Base-by-base conservation (phyloP, 2,888 invertebrate species). In the Acanthosepion pharaonis region DNA sequence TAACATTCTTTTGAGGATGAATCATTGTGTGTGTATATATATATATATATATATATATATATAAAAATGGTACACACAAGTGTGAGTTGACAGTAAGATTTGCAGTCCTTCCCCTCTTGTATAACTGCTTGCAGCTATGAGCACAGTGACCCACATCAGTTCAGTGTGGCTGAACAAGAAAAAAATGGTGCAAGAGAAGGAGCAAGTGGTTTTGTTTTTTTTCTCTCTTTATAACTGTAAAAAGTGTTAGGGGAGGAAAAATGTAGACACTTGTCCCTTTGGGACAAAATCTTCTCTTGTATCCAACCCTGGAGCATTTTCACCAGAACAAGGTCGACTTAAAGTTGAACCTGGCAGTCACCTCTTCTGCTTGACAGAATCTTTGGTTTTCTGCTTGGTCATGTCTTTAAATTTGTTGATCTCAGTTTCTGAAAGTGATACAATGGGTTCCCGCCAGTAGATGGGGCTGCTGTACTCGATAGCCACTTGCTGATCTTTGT, bases 371-470 rank as follows among this genome's bases (percentile, higher is more conserved):
- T 93, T 48, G 20, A n/a, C 53, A 33, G 93, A 25, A 33, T 93
- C 93, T 93, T 93, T 93, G 6, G 49, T 2, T 93, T 93, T 93
- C 53, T 5, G 6, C 6, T 93, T 93, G n/a, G 20, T 11, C 11
- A 33, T 15, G 33, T 78, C 78, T 3, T n/a, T 78, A 15, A 78
- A 8, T 33, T 78, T 78, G 5, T 53, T 25, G 28, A 95, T 64
- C 25, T 95, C 95, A 15, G 94, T 42, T 6, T 94, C 91, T 5
- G 95, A 94, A 5, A 96, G 92, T 28, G 98, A 98, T 5, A 98
- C 98, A 95, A 99, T 98, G 23, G 99, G 99, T 96, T 99, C 98
- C 96, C 99, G 98, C 99, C 99, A 99, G 97, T 98, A 99, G 96
- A 98, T 98, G 96, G 99, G 99, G 97, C 98, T 98, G 95, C 98